Percentiles rank a stretch among this genome's conserved stretches.
Evolutionary conservation across 2,113 vertebrate genomes (phyloP).

Genomic region (Lipophrys pholis): DNA sequence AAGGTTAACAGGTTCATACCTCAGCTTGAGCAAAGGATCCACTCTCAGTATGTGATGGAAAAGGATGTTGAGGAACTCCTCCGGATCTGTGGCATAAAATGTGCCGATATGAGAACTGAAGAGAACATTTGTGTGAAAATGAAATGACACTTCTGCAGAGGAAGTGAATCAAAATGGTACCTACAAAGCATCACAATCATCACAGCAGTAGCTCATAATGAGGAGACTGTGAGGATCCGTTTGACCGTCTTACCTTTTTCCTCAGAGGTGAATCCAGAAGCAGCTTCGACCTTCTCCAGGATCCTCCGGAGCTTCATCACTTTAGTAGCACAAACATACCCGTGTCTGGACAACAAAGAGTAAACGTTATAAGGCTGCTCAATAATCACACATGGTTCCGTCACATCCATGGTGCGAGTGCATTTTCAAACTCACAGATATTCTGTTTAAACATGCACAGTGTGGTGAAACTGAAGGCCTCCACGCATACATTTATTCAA

Average conservation of each 20-base stretch:
- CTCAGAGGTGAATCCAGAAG: constrained; percentile 98
- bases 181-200: background rate
- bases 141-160: too few species aligned
- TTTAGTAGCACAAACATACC: constrained; percentile 98
- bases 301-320: constrained; percentile 99
- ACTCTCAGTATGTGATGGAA: constrained; percentile 98
- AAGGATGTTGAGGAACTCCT: constrained; percentile 98
- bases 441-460: too few species aligned
- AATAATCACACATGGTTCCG: background rate
- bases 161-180: background rate
- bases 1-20: constrained; percentile 77
- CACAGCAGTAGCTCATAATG: background rate
- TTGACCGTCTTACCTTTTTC: constrained; percentile 89
- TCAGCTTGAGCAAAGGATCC: constrained; percentile 95
- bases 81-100: constrained; percentile 88
- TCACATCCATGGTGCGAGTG: background rate
- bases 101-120: constrained; percentile 14
- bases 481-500: too few species aligned
- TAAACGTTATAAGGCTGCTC: background rate
- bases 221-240: background rate
- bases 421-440: too few species aligned
- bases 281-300: constrained; percentile 97
- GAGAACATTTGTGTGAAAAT: too few species aligned
- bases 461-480: too few species aligned
- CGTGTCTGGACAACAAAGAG: constrained; percentile 85